phyloP scores from a whole-genome alignment of 2,888 invertebrate species.

The Torymus texanus region DNA sequence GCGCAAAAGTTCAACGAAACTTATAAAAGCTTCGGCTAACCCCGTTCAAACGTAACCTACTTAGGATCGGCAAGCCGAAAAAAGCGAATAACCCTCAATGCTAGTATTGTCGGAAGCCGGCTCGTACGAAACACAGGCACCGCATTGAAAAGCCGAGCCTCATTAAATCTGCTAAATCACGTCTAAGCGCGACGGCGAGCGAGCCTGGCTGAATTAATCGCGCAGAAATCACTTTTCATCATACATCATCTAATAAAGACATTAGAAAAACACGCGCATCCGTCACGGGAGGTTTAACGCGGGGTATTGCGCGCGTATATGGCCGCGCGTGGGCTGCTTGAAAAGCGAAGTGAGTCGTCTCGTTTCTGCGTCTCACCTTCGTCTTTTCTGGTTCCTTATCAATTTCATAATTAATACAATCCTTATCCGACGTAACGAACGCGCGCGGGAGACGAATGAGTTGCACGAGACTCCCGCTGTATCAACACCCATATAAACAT shows the following conservation, averaged over 20 bases:
- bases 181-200: conserved; percentile 8
- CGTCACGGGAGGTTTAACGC: not conserved
- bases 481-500: conserved; percentile 1
- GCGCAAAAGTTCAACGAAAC: too few species aligned
- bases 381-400: conserved; percentile 30
- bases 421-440: conserved; percentile 47
- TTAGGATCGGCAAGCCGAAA: too few species aligned
- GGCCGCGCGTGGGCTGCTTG: not conserved
- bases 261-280: conserved; percentile 33
- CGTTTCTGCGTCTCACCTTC: not conserved
- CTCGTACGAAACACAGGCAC: conserved; percentile 1
- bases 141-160: conserved; percentile 7
- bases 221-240: conserved; percentile 39
- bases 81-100: too few species aligned
- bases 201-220: conserved; percentile 1
- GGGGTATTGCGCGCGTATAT: not conserved
- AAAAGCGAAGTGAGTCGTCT: conserved; percentile 23
- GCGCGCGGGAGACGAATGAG: conserved; percentile 37
- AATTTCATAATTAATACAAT: conserved; percentile 53
- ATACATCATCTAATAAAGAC: conserved; percentile 38
- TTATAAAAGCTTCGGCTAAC: not conserved
- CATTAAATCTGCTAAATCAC: conserved; percentile 41
- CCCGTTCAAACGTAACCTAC: not conserved
- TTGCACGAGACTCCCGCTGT: not conserved
- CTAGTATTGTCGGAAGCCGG: not conserved